Evolutionary conservation across 2,888 invertebrate genomes (phyloP).

Genomic region (Lamellibrachia columna): DNA sequence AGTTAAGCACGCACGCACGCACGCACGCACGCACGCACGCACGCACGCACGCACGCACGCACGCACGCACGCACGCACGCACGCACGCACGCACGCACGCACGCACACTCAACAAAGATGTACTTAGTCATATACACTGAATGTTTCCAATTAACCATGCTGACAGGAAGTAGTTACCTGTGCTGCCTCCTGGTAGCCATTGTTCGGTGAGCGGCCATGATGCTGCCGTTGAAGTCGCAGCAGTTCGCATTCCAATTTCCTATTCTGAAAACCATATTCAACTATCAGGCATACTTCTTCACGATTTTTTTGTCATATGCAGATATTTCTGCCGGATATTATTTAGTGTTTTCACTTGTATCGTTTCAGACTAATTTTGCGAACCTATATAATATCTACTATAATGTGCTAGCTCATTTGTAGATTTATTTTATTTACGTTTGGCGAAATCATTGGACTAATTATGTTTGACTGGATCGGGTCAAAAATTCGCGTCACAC

Average conservation of each 20-base stretch:
- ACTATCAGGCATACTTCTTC: not conserved
- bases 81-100: not conserved
- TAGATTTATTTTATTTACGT: no score
- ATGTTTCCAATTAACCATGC: not conserved
- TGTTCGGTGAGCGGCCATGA: conserved; percentile 26
- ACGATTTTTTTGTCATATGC: not conserved
- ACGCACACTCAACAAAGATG: not conserved
- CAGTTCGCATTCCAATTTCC: conserved; percentile 35
- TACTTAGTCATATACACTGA: not conserved
- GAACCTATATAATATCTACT: no score
- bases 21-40: not conserved
- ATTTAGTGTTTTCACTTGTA: not conserved
- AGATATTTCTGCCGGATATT: not conserved
- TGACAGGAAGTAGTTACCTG: conserved; percentile 29
- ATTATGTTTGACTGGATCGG: no score
- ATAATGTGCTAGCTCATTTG: no score
- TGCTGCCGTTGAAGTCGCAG: conserved; percentile 29
- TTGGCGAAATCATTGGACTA: no score
- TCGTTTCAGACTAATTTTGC: no score
- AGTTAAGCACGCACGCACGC: not conserved
- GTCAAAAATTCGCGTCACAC: no score
- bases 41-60: not conserved
- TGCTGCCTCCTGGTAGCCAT: conserved; percentile 22
- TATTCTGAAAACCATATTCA: conserved; percentile 30
- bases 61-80: not conserved